These are phyloP conservation scores for Trichogramma pretiosum DNA, from an alignment of 1,140 invertebrate genomes.

Conservation along the genomic window DNA sequence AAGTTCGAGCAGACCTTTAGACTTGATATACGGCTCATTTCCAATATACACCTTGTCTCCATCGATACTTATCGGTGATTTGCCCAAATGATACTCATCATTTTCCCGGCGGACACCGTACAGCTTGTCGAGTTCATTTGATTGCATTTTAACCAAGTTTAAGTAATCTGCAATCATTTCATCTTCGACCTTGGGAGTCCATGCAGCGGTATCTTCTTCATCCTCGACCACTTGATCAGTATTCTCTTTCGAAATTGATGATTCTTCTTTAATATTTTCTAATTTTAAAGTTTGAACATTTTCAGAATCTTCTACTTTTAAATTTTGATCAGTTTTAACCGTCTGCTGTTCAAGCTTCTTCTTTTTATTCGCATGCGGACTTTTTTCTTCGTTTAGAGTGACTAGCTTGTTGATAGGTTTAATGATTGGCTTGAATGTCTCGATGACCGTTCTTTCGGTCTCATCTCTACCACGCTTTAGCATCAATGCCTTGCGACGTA, in stretches of 20 bases:
- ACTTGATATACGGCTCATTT: not conserved
- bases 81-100: not conserved
- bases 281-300: not conserved
- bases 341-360: not conserved
- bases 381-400: conserved; percentile 29
- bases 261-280: no score
- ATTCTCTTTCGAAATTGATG: no score
- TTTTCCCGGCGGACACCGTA: not conserved
- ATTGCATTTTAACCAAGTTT: not conserved
- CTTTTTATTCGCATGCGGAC: conserved; percentile 17
- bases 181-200: no score
- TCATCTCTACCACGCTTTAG: not conserved
- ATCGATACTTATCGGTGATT: not conserved
- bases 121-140: not conserved
- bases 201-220: no score
- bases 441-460: not conserved
- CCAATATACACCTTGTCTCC: not conserved
- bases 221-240: no score
- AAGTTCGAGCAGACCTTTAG: not conserved
- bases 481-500: not conserved
- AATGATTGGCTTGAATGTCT: conserved; percentile 2
- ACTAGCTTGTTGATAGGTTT: conserved; percentile 4
- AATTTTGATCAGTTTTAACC: not conserved
- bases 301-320: not conserved
- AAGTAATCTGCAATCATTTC: no score